phyloP scores from a whole-genome alignment of 2,113 vertebrate genomes.

The Thamnophis sirtalis region DNA sequence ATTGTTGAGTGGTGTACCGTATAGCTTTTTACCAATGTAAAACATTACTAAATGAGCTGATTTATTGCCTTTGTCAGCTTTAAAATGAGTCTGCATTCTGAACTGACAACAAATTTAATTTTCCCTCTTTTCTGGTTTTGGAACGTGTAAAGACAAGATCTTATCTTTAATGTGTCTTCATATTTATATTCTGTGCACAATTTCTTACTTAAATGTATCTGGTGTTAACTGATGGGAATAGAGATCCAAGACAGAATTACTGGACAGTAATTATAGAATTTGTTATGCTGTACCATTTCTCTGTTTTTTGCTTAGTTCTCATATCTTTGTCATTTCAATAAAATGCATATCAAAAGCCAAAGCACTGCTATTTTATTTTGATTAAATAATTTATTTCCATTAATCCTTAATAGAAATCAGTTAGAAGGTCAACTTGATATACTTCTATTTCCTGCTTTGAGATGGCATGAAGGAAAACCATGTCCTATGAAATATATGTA shows the following conservation, averaged over 20 bases:
- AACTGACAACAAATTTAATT: neutral
- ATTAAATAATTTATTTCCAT: neutral
- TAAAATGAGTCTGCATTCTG: neutral
- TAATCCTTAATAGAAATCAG: neutral
- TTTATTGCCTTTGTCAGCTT: neutral
- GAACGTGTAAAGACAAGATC: neutral
- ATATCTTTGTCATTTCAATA: conserved; percentile 10
- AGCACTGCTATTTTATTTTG: neutral
- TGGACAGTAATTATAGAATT: conserved; percentile 13
- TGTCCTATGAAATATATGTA: neutral
- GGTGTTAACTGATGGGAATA: neutral
- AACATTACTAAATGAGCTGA: neutral
- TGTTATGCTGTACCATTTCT: conserved; percentile 40
- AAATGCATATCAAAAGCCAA: fast-evolving
- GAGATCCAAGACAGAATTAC: neutral
- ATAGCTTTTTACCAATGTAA: neutral
- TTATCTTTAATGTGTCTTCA: neutral
- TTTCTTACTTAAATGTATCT: neutral
- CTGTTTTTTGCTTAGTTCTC: neutral
- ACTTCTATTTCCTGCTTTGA: neutral
- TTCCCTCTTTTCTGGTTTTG: neutral
- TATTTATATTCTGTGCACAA: neutral
- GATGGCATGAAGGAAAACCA: neutral
- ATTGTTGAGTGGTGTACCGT: neutral
- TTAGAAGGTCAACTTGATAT: neutral